These are phyloP conservation scores for Gortyna flavago DNA, from an alignment of 2,888 invertebrate genomes.

Conservation along the genomic window DNA sequence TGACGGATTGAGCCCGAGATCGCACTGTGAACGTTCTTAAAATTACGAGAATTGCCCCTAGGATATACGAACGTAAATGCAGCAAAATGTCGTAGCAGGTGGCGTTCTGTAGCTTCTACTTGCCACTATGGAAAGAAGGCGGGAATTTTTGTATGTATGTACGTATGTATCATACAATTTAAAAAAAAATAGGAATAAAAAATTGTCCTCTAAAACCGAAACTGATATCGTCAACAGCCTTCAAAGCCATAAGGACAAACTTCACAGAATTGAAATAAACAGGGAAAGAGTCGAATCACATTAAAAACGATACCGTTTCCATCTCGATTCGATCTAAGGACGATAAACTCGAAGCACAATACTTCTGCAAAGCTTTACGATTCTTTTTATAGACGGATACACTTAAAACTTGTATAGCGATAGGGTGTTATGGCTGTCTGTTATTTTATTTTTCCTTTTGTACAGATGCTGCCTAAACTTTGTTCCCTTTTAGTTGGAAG, in stretches of 20 bases:
- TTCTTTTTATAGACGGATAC: slow-evolving; percentile 62
- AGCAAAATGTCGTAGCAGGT: too few species aligned
- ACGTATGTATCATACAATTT: background rate
- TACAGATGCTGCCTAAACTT: slow-evolving; percentile 18
- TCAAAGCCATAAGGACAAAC: slow-evolving; percentile 17
- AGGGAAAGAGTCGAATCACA: slow-evolving; percentile 42
- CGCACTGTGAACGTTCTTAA: too few species aligned
- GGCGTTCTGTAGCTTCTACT: too few species aligned
- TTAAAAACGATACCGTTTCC: slow-evolving; percentile 52
- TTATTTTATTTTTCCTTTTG: slow-evolving; percentile 66
- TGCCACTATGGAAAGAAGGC: too few species aligned
- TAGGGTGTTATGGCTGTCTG: slow-evolving; percentile 64
- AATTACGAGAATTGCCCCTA: too few species aligned
- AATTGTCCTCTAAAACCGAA: background rate
- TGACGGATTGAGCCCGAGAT: too few species aligned
- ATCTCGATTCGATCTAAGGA: slow-evolving; percentile 54
- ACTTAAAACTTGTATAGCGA: slow-evolving; percentile 68
- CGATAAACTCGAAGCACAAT: slow-evolving; percentile 48
- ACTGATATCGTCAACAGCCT: slow-evolving; percentile 2
- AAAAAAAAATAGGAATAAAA: background rate
- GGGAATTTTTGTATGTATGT: too few species aligned
- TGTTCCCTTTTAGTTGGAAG: slow-evolving; percentile 2
- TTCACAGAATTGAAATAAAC: slow-evolving; percentile 21
- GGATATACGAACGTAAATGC: too few species aligned
- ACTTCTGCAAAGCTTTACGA: slow-evolving; percentile 47